Evolutionary conservation across 1,140 invertebrate genomes (phyloP), one percentile per base, ranked within the genome.

Genomic region (Anagrus nilaparvatae): DNA sequence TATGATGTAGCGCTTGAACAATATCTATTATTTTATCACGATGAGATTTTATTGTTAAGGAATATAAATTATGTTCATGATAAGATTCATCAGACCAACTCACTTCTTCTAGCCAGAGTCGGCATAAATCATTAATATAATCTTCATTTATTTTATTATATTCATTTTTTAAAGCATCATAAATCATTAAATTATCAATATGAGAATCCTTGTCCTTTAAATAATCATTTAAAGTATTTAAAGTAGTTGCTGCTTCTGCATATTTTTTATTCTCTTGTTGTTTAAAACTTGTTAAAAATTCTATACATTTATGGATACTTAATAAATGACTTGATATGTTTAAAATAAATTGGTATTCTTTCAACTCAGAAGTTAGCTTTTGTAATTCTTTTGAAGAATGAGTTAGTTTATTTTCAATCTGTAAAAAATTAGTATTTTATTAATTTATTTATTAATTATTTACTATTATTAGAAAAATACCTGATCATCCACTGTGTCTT

Each of bases 321-420:
- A 73, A 55, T 2, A 78, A 53, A 48, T 74, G 67, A 47, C 54
- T 57, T 0, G 75, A 60, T 31, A 78, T 59, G 20, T 67, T 57
- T 7, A 76, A 38, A 44, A 67, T 64, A 49, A 70, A 69, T 17
- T 71, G 69, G 0, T 71, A 61, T 38, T 66, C 67, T 47, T 73
- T 59, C 24, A 79, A 53, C 31, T 73, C 65, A 40, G 67, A 57
- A 7, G 69, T 62, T 19, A 78, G 56, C 45, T 60, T 60, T 36
- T 74, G 59, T 44, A 79, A 58, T 50, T 75, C 74, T 32, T 70
- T 67, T 8, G 70, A 69, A 1, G 72, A 72, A 40, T 69, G 66
- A 5, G 66, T 52, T 30, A 80, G 60, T 51, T 79, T 71, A 36
- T 70, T 64, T 56, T 74, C 73, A n/a, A 72, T 68, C 58, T 74